Evolutionary conservation across 2,797 vertebrate genomes (phyloP).

Genomic region (Gastrophryne carolinensis): DNA sequence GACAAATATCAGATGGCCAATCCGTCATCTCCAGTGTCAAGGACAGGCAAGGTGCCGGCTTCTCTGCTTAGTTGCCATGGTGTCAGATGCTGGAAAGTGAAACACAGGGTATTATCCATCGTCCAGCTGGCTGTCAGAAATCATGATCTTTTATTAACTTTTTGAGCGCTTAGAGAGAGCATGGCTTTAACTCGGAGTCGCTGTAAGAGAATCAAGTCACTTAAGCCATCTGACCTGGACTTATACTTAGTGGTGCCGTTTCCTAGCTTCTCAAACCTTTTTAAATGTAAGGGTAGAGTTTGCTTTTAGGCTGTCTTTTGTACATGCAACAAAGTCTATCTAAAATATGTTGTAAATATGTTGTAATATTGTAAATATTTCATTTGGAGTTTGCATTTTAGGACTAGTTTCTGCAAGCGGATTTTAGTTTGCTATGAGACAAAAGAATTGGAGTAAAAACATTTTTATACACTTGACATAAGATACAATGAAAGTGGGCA

Average conservation of each 20-base stretch:
- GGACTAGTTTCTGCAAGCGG: too few species aligned
- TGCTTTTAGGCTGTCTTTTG: too few species aligned
- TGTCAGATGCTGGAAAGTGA: conserved; percentile 39
- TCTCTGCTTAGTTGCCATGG: conserved; percentile 19
- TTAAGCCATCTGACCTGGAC: conserved; percentile 28
- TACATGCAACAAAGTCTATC: too few species aligned
- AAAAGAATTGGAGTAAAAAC: too few species aligned
- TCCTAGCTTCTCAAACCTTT: not conserved
- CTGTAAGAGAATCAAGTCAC: conserved; percentile 38
- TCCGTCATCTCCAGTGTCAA: conserved; percentile 14
- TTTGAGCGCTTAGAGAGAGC: conserved; percentile 30
- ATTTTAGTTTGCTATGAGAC: too few species aligned
- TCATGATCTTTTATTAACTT: conserved; percentile 47
- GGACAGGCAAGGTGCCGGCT: conserved; percentile 39
- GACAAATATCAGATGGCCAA: conserved; percentile 20
- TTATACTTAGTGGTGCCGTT: conserved; percentile 13
- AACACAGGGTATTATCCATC: conserved; percentile 31
- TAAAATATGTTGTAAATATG: too few species aligned
- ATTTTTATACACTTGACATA: too few species aligned
- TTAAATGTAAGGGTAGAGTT: not conserved
- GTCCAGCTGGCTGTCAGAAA: conserved; percentile 43
- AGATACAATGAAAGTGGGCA: too few species aligned
- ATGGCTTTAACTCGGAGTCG: conserved; percentile 31
- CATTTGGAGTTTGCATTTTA: too few species aligned
- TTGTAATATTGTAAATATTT: too few species aligned